Base-by-base conservation (phyloP, 2,888 invertebrate species). In the Ochropleura leucogaster region DNA sequence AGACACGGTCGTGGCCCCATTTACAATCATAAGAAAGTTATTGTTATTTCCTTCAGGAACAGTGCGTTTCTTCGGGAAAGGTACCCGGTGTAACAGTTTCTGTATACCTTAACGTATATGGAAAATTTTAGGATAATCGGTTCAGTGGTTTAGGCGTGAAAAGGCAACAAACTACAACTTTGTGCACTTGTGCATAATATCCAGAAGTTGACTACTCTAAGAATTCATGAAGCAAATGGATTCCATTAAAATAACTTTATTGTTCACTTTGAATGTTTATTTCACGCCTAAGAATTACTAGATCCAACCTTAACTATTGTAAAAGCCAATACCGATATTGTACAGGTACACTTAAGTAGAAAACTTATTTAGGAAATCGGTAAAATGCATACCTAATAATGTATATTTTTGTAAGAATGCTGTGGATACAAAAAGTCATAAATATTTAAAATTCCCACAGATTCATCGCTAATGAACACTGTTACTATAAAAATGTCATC, bases 401-500 rank as follows among this genome's bases (percentile, higher is more conserved):
- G 18, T 18, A 18, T 16, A n/a, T 44, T 42, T 44, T 72, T 59
- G 1, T 55, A 20, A 1, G 0, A 49, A 20, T 18, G 6, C 4
- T 8, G 1, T 8, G 3, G 47, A 9, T 68, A 30, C 18, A 40
- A 67, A 72, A 47, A 0, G 16, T 42, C n/a, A 72, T 49, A 64
- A 53, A 55, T 40, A 60, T 30, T 14, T 16, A 20, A 73, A 72
- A 73, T 79, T 88, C 88, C 82, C 88, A 84, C 79, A 86, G 51
- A 74, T 70, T 62, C 14, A 49, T 73, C 65, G 59, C 57, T 77
- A 83, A 79, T 79, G 66, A 75, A 82, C 69, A 75, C 44, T 77
- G 83, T 83, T 80, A 78, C 75, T 77, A 82, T 79, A 81, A 83
- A 86, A 80, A 89, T 89, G 85, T 89, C 89, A 89, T 86, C 82